These are phyloP conservation scores for Coelopa frigida DNA, from an alignment of 1,140 invertebrate genomes.

Conservation along the genomic window DNA sequence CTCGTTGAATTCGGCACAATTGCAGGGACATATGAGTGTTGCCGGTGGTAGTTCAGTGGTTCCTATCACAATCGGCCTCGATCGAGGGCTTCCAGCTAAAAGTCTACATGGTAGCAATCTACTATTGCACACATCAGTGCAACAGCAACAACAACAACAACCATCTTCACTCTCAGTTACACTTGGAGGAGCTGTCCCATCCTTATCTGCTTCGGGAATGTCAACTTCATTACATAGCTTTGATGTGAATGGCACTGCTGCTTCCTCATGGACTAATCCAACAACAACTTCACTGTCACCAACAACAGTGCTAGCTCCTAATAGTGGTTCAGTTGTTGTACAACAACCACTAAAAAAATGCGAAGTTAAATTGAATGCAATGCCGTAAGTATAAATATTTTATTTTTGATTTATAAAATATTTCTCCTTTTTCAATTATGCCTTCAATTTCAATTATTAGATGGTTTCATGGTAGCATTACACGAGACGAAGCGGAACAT, in stretches of 20 bases:
- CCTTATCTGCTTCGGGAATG: conserved; percentile 22
- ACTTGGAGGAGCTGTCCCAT: background rate
- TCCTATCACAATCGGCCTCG: conserved; percentile 31
- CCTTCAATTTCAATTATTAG: conserved; percentile 48
- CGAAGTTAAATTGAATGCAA: conserved; percentile 77
- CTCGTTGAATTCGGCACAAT: conserved; percentile 36
- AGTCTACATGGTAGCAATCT: conserved; percentile 15
- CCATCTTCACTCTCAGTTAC: conserved; percentile 9
- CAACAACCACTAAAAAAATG: conserved; percentile 31
- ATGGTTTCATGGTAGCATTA: conserved; percentile 99
- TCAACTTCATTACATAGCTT: conserved; percentile 43
- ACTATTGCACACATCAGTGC: conserved; percentile 10
- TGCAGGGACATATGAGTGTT: no score
- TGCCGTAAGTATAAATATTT: conserved; percentile 73
- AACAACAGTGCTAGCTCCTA: conserved; percentile 18
- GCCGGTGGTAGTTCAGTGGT: no score
- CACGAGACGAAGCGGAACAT: conserved; percentile 86
- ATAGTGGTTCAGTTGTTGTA: conserved; percentile 1
- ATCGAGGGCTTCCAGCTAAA: conserved; percentile 16
- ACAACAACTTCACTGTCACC: conserved; percentile 29
- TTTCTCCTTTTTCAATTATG: no score
- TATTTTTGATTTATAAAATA: conserved; percentile 8
- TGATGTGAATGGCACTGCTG: conserved; percentile 21
- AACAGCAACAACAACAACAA: conserved; percentile 20
- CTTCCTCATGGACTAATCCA: conserved; percentile 27